Conservation (phyloP, 2,888 invertebrate species). For the Melieria picta region DNA sequence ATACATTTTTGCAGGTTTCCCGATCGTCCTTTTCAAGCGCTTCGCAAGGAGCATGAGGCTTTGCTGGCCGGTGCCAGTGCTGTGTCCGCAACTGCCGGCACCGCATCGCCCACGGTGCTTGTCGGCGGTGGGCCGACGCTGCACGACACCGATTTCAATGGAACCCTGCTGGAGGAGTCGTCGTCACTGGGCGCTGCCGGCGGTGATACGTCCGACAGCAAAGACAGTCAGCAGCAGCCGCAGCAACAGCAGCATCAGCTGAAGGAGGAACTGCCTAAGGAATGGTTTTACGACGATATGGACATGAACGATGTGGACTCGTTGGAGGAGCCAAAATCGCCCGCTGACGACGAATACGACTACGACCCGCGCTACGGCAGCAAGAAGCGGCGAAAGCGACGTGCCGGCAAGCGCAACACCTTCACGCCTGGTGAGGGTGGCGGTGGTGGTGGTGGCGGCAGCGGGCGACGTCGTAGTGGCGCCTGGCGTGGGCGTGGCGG, state of each 20-base stretch:
- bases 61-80: conserved; percentile 49
- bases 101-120: conserved; percentile 47
- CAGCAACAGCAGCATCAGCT: conserved; percentile 68
- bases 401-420: conserved; percentile 59
- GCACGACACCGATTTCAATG: conserved; percentile 61
- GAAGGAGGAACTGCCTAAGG: conserved; percentile 83
- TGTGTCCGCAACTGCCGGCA: conserved; percentile 44
- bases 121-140: conserved; percentile 20
- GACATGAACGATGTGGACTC: conserved; percentile 92
- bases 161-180: conserved; percentile 64
- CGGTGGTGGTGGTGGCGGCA: conserved; percentile 53
- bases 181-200: conserved; percentile 64
- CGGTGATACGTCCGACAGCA: conserved; percentile 73
- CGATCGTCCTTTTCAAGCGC: conserved; percentile 64
- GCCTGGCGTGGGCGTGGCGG: conserved; percentile 41
- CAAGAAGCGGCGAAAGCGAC: conserved; percentile 65
- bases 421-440: conserved; percentile 48
- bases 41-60: conserved; percentile 62
- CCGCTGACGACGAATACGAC: conserved; percentile 92
- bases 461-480: conserved; percentile 35
- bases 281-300: conserved; percentile 91
- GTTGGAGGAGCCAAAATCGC: conserved; percentile 90
- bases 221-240: conserved; percentile 77
- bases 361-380: conserved; percentile 73
- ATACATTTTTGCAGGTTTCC: conserved; percentile 54